These are phyloP conservation scores for Pelagia noctiluca DNA, from an alignment of 30 jellyfish, hydroid and myxozoan species.

Conservation along the genomic window DNA sequence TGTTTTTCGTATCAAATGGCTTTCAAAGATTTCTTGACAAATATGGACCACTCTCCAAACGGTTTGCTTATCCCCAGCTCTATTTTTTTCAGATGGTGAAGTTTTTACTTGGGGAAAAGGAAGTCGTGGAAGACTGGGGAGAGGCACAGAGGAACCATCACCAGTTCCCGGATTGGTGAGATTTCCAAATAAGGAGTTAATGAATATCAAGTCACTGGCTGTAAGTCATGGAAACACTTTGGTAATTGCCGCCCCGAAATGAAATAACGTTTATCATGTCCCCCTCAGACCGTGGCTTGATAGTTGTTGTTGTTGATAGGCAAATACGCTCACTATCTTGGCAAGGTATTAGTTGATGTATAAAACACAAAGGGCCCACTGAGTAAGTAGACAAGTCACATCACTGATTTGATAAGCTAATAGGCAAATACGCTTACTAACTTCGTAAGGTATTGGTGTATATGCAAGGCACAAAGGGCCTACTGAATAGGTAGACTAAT, in stretches of 20 bases:
- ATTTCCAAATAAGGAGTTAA: constrained; percentile 45
- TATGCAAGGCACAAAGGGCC: too few relatives aligned
- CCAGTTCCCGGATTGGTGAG: constrained; percentile 72
- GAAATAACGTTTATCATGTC: neutral
- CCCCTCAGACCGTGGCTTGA: too few relatives aligned
- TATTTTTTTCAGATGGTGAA: constrained; percentile 66
- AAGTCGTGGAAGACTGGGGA: constrained; percentile 86
- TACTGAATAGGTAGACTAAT: too few relatives aligned
- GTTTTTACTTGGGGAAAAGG: constrained; percentile 93
- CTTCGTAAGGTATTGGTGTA: too few relatives aligned
- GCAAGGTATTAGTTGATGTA: too few relatives aligned
- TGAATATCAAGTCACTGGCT: constrained; percentile 65
- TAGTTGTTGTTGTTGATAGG: too few relatives aligned
- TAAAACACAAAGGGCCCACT: too few relatives aligned
- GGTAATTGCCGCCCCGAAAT: constrained; percentile 48
- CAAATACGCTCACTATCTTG: too few relatives aligned
- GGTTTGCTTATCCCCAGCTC: neutral
- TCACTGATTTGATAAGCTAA: too few relatives aligned
- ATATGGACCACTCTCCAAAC: neutral
- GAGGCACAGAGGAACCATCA: constrained; percentile 74
- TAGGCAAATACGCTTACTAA: too few relatives aligned
- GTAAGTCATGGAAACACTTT: constrained; percentile 80
- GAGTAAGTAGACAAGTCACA: too few relatives aligned
- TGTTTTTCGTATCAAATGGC: too few relatives aligned
- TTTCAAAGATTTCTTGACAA: neutral